Evolutionary conservation across 2,888 invertebrate genomes (phyloP), one percentile per base, ranked within the genome.

Genomic region (Choristoneura rosaceana): DNA sequence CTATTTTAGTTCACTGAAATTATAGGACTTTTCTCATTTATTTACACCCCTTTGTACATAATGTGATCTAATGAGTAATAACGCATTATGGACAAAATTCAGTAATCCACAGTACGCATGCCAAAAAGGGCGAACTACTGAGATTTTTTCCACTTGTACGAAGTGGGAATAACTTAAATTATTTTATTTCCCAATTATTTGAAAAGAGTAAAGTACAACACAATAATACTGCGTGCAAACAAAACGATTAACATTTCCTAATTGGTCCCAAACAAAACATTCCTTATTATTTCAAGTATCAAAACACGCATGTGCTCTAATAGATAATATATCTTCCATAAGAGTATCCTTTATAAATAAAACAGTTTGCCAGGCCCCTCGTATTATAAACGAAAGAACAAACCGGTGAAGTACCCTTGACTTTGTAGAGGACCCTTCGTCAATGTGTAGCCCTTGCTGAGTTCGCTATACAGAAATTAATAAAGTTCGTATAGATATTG

Each of bases 341-440:
- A 17, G 17, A 10, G 25, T 55, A 55, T 55, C 25, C 55, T 55
- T 55, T 55, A 55, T 55, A 55, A 65, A 65, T 52, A 61, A 50
- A 65, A 61, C 60, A 50, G 60, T 71, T 55, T 45, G 66, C 33
- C n/a, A 59, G 59, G 47, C 55, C 62, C 66, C 61, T 65, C 43
- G 33, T 52, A 43, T n/a, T 71, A 50, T 59, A 41, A 55, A 58
- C 58, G 66, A 71, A 71, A 71, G 71, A 67, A 71, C 71, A 61
- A 66, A 67, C 61, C 66, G 17, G 50, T 15, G 43, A 17, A 71
- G 66, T 8, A 17, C 66, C 62, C 71, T 71, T 61, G 71, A 62
- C 43, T 62, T n/a, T 7, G 34, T 8, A n/a, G 55, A 71, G 71
- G 55, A 55, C 55, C 43, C 70, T 70, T 33, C 52, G 34, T 59